phyloP scores from a whole-genome alignment of 2,113 vertebrate species.

The Equus quagga region DNA sequence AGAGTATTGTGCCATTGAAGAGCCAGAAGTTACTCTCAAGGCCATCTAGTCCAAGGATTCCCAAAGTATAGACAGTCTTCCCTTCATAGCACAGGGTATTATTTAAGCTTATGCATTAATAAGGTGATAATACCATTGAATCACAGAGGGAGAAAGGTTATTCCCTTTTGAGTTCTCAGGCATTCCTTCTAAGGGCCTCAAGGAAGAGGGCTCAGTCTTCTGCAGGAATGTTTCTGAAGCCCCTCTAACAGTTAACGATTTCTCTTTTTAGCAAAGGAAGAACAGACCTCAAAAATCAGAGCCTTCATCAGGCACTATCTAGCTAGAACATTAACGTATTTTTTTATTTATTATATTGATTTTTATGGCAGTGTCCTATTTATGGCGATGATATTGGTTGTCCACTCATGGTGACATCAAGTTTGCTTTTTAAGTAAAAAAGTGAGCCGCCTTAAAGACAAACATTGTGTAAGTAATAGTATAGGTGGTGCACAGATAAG shows the following conservation, averaged over 20 bases:
- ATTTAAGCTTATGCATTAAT: background rate
- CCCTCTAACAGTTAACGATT: background rate
- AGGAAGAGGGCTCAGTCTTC: background rate
- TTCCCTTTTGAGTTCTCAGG: background rate
- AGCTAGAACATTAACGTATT: background rate
- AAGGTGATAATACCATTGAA: background rate
- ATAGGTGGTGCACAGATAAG: background rate
- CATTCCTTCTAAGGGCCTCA: background rate
- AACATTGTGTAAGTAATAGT: background rate
- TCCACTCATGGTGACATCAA: background rate
- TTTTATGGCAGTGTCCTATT: background rate
- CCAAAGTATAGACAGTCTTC: background rate
- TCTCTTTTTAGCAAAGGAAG: background rate
- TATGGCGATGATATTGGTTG: background rate
- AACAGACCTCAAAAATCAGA: background rate
- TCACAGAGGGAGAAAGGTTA: background rate
- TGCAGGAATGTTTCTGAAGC: background rate
- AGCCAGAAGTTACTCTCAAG: background rate
- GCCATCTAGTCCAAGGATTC: background rate
- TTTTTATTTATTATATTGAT: slow-evolving; percentile 21
- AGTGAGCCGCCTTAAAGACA: background rate
- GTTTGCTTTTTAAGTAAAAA: slow-evolving; percentile 10
- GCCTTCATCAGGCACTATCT: background rate
- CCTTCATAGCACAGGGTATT: background rate
- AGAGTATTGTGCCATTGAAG: background rate